Base-by-base conservation (phyloP, 2,797 vertebrate species). In the Brachyalestes nurse region DNA sequence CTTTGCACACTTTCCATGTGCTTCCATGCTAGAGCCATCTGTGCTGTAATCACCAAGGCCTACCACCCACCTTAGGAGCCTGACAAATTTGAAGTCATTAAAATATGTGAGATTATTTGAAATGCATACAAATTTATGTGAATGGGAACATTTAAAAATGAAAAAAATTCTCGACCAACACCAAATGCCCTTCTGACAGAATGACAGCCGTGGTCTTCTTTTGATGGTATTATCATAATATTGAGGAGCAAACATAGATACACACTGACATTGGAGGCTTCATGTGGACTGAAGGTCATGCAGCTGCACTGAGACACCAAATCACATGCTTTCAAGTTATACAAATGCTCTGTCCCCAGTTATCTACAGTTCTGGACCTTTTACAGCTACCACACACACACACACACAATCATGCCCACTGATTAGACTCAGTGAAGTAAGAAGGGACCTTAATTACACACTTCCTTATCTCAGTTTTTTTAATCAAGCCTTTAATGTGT, bases 361-460 rank as follows among this genome's bases (percentile, higher is more conserved):
- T 62, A 58, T 74, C 21, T 45, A 73, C 42, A 51, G 13, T n/a
- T 17, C 34, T 75, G 78, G 73, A 64, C 51, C 40, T 69, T 67
- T 16, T 67, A 38, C 47, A 64, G 49, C 57, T 76, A 69, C 38
- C 57, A 19, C 9, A 2, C 57, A 8, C 5, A 65, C 70, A 34
- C 12, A 49, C 47, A 49, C 47, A 49, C 9, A 49, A 0, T 7
- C 9, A 65, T 65, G 23, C 57, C 47, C 74, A 51, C 65, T 78
- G 77, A 84, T 80, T 82, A 83, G 75, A 55, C 55, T 51, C 28
- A 83, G 67, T 58, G 76, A 67, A 81, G 78, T 65, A 78, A 72
- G 80, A 79, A 47, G 77, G 80, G 83, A 62, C 77, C 60, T 83
- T 86, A 85, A 86, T 88, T 88, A 86, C 78, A 85, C 57, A 76